Evolutionary conservation across 2,113 vertebrate genomes (phyloP).

Genomic region (Tangachromis dhanisi): DNA sequence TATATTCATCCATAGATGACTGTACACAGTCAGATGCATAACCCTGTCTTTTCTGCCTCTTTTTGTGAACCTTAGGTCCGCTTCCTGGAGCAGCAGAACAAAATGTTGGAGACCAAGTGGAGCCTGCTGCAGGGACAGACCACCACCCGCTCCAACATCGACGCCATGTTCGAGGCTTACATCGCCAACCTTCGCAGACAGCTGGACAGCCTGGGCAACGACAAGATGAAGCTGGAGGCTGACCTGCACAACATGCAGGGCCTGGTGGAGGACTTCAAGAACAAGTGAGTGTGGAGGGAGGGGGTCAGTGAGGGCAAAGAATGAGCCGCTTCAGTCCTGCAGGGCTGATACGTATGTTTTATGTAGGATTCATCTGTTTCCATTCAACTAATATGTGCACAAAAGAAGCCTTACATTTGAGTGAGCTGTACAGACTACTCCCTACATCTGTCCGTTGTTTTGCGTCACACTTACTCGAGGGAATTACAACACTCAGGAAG

Average conservation of each 20-base stretch:
- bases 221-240: constrained; percentile 86
- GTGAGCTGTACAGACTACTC: constrained; percentile 19
- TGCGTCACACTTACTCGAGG: constrained; percentile 10
- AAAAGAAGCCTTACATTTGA: background rate
- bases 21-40: background rate
- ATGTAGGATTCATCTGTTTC: background rate
- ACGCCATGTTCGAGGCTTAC: constrained; percentile 85
- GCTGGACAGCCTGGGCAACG: constrained; percentile 78
- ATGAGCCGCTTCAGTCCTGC: background rate
- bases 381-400: background rate
- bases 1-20: background rate
- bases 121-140: constrained; percentile 87
- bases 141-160: constrained; percentile 73
- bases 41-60: background rate
- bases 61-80: constrained; percentile 72
- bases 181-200: constrained; percentile 82
- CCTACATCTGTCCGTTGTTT: constrained; percentile 45
- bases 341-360: background rate
- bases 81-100: constrained; percentile 98
- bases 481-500: constrained; percentile 40
- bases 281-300: constrained; percentile 76
- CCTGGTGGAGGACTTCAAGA: constrained; percentile 92
- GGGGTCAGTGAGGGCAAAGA: background rate
- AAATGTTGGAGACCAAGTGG: constrained; percentile 98
- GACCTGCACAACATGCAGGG: constrained; percentile 90